A percentile compares a stretch with the other conserved stretches of the same genome.
phyloP scores from a whole-genome alignment of 2,113 vertebrate genomes.

The Peromyscus leucopus region DNA sequence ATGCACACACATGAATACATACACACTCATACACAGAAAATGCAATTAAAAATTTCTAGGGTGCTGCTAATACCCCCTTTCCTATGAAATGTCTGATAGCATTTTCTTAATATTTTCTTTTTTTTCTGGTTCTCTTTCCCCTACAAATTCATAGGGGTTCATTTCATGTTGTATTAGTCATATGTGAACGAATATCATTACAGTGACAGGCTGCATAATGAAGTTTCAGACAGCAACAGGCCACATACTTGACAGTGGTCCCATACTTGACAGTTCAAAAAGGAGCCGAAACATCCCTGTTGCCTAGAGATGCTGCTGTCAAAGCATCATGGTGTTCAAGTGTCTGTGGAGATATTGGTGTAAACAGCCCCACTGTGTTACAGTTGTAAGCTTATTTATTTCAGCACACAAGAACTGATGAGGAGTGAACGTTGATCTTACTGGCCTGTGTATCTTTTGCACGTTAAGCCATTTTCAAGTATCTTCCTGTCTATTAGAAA shows the following conservation, averaged over 20 bases:
- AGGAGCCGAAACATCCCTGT: background rate
- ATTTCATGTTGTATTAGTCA: slow-evolving; percentile 13
- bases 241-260: background rate
- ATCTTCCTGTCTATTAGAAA: background rate
- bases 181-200: background rate
- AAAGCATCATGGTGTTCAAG: background rate
- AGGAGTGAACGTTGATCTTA: background rate
- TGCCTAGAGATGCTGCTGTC: background rate
- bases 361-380: background rate
- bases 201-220: background rate
- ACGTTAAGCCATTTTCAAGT: background rate
- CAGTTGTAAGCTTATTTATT: background rate
- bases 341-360: background rate
- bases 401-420: background rate
- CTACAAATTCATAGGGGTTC: background rate
- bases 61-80: background rate
- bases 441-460: background rate
- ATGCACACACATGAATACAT: background rate
- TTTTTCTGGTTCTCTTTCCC: background rate
- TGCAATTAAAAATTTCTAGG: background rate
- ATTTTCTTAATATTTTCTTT: background rate
- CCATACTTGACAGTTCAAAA: background rate
- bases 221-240: background rate
- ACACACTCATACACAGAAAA: background rate
- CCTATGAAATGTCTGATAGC: background rate